A percentile compares a stretch with the other conserved stretches of the same genome.
Conservation (phyloP, 2,113 vertebrate genomes). For the Antechinus flavipes region DNA sequence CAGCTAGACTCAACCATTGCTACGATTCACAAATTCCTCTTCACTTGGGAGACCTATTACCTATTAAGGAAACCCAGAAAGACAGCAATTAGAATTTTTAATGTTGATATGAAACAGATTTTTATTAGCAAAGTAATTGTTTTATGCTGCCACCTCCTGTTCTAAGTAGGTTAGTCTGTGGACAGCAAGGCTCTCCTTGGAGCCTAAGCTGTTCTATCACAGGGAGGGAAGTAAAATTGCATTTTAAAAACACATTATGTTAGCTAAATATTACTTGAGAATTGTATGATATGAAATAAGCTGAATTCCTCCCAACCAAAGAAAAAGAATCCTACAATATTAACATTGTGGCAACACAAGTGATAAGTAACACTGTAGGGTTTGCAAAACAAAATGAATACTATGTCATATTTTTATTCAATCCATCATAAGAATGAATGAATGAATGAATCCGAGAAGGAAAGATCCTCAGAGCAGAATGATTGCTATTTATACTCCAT, state of each 20-base stretch:
- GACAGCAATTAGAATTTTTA: conserved; percentile 76
- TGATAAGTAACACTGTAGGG: background rate
- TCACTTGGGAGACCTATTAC: conserved; percentile 79
- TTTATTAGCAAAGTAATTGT: conserved; percentile 58
- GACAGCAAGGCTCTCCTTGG: background rate
- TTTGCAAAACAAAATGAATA: background rate
- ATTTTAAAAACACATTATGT: background rate
- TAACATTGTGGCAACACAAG: background rate
- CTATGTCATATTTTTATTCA: background rate
- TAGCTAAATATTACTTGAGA: conserved; percentile 1
- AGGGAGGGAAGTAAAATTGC: background rate
- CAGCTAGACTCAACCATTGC: conserved; percentile 78
- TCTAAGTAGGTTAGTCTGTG: conserved; percentile 5
- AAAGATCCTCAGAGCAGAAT: no score
- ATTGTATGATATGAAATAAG: background rate
- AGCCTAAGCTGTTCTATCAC: background rate
- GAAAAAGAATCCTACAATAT: conserved; percentile 15
- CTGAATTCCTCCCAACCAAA: background rate
- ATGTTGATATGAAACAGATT: conserved; percentile 62
- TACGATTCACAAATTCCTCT: conserved; percentile 80
- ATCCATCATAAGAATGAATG: background rate
- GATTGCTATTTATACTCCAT: no score
- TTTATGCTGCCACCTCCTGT: conserved; percentile 67
- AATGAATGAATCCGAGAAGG: no score
- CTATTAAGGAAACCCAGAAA: conserved; percentile 73